Conservation (phyloP, 2,797 vertebrate species). For the Dallia pectoralis region DNA sequence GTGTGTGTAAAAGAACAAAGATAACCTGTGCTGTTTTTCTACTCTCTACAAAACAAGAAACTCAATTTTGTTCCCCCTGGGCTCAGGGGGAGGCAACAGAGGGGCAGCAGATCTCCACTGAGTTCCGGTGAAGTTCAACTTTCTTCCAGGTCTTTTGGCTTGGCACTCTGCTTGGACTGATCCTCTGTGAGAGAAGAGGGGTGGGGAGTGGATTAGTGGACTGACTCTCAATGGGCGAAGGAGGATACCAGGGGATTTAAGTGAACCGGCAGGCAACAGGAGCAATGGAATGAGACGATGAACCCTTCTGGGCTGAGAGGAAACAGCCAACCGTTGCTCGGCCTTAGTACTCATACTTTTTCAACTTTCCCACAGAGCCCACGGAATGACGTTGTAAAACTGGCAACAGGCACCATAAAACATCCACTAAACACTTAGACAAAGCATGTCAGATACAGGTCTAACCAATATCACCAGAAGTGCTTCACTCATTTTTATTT, state of each 20-base stretch:
- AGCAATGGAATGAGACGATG: background rate
- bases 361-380: slow-evolving; percentile 3
- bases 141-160: slow-evolving; percentile 44
- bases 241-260: background rate
- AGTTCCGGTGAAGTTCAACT: slow-evolving; percentile 40
- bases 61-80: background rate
- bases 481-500: background rate
- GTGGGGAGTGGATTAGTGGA: background rate
- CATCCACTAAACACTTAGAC: slow-evolving; percentile 19
- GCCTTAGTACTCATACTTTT: slow-evolving; percentile 21
- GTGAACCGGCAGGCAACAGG: background rate
- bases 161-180: slow-evolving; percentile 34
- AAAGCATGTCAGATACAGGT: background rate
- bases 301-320: slow-evolving; percentile 6
- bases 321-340: slow-evolving; percentile 14
- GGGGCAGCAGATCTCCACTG: slow-evolving; percentile 1
- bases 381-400: background rate
- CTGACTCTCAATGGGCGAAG: background rate
- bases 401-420: slow-evolving; percentile 1
- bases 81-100: background rate
- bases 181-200: slow-evolving; percentile 14
- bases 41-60: background rate
- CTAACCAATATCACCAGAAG: slow-evolving; percentile 24
- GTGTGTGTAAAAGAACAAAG: too few species aligned
- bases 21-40: background rate